Conservation (phyloP, 2,797 vertebrate genomes). For the Potorous gilbertii region DNA sequence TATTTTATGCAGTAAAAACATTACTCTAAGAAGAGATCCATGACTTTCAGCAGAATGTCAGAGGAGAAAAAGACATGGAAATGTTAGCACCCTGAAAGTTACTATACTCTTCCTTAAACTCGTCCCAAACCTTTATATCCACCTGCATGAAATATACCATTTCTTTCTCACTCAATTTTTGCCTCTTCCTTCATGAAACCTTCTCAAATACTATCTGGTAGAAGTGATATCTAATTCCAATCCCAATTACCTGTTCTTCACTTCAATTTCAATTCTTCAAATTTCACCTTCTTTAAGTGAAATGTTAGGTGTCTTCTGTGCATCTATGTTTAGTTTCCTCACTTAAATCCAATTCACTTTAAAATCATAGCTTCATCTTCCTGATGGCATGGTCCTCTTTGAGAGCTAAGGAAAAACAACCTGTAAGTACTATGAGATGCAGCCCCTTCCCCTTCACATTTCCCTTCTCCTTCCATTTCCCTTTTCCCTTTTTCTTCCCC, state of each 20-base stretch:
- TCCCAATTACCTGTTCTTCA: no score
- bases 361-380: no score
- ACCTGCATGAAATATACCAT: background rate
- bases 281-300: background rate
- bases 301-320: background rate
- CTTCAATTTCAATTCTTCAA: background rate
- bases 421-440: no score
- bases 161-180: background rate
- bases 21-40: background rate
- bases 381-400: no score
- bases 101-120: background rate
- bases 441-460: no score
- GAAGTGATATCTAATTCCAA: background rate
- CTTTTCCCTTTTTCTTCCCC: no score
- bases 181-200: background rate
- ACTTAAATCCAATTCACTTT: no score
- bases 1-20: background rate
- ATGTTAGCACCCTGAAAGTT: background rate
- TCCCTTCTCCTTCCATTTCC: no score
- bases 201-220: background rate
- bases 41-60: background rate
- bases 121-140: background rate
- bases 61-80: background rate
- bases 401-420: no score
- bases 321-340: background rate